Conservation (phyloP, 2,113 vertebrate genomes). For the Aspidoscelis tigris region DNA sequence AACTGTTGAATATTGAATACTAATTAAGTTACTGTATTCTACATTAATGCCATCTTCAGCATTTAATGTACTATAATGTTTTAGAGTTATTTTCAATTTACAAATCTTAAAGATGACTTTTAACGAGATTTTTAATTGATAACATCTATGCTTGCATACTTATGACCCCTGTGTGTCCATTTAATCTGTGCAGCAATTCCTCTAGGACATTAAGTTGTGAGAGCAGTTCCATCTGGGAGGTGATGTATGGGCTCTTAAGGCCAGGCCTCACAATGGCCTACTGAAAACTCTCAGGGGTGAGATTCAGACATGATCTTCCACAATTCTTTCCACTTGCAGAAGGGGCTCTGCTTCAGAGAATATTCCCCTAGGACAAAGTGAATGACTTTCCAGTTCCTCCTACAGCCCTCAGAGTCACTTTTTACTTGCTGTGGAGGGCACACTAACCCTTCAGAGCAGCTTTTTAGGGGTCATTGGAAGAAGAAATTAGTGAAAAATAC, state of each 20-base stretch:
- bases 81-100: background rate
- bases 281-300: background rate
- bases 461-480: background rate
- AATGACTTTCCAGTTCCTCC: too few relatives aligned
- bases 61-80: constrained; percentile 7
- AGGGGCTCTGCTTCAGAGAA: background rate
- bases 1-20: constrained; percentile 19
- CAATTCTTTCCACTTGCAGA: background rate
- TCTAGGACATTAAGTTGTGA: rapidly evolving
- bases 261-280: background rate
- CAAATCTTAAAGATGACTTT: constrained; percentile 22
- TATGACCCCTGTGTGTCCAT: background rate
- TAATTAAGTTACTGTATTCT: constrained; percentile 42
- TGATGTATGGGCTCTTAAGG: background rate
- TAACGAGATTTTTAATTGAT: constrained; percentile 3
- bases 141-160: background rate
- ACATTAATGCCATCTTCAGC: background rate
- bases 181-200: background rate
- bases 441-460: background rate
- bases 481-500: background rate
- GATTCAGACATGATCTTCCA: background rate
- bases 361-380: background rate
- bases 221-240: background rate
- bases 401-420: background rate
- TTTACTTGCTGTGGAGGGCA: background rate